A percentile compares a stretch with the other conserved stretches of the same genome.
phyloP scores from a whole-genome alignment of 2,888 invertebrate genomes.

The Hirtodrosophila duncani region DNA sequence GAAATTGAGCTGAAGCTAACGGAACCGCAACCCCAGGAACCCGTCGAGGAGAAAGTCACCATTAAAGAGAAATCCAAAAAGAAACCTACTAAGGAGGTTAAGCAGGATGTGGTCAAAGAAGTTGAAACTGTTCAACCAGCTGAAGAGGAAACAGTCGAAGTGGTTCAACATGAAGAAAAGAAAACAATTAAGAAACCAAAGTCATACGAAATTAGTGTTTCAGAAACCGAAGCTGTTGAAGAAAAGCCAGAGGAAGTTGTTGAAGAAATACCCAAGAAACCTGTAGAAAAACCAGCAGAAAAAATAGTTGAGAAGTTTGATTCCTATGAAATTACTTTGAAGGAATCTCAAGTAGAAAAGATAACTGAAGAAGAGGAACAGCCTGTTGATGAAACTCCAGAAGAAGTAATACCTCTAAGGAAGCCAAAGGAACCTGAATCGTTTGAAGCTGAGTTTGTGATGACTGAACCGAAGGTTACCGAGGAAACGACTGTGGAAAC shows the following conservation, averaged over 20 bases:
- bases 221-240: constrained; percentile 62
- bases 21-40: constrained; percentile 63
- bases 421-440: constrained; percentile 57
- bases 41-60: constrained; percentile 59
- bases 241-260: constrained; percentile 50
- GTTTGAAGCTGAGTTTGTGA: constrained; percentile 61
- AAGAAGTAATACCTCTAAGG: constrained; percentile 27
- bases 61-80: constrained; percentile 60
- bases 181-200: constrained; percentile 41
- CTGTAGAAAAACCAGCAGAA: constrained; percentile 35
- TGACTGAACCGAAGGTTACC: constrained; percentile 59
- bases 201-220: constrained; percentile 60
- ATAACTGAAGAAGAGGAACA: constrained; percentile 39
- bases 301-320: constrained; percentile 47
- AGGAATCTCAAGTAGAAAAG: constrained; percentile 56
- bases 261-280: constrained; percentile 49
- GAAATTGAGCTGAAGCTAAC: constrained; percentile 58
- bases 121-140: constrained; percentile 21
- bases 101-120: constrained; percentile 32
- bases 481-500: constrained; percentile 63
- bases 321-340: constrained; percentile 63
- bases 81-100: constrained; percentile 36
- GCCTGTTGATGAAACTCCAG: constrained; percentile 41
- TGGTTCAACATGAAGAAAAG: constrained; percentile 22
- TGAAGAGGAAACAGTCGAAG: constrained; percentile 12